Evolutionary conservation across 2,797 vertebrate species (phyloP).

Genomic region (Kryptopterus vitreolus): DNA sequence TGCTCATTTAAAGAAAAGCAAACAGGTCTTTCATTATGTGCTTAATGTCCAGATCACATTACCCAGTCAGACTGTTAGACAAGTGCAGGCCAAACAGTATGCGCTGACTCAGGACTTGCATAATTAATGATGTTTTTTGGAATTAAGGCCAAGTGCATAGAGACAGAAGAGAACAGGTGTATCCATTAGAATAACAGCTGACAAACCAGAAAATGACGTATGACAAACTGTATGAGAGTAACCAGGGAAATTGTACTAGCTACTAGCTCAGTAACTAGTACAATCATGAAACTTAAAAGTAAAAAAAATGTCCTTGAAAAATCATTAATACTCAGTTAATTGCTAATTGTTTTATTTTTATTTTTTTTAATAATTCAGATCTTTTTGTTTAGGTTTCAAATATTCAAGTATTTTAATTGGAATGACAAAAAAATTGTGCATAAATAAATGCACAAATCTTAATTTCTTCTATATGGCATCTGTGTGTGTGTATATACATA

Average conservation of each 20-base stretch:
- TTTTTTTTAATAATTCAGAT: not conserved
- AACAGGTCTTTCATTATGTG: constrained; percentile 31
- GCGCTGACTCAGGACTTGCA: constrained; percentile 13
- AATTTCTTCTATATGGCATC: too few species aligned
- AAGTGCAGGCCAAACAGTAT: constrained; percentile 20
- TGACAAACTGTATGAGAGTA: not conserved
- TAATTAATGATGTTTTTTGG: constrained; percentile 37
- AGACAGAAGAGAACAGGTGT: constrained; percentile 6
- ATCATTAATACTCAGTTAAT: not conserved
- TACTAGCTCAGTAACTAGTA: not conserved
- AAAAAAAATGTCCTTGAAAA: not conserved
- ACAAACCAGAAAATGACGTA: constrained; percentile 1
- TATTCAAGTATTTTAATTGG: too few species aligned
- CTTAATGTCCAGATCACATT: constrained; percentile 28
- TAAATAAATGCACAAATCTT: too few species aligned
- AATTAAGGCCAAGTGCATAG: constrained; percentile 18
- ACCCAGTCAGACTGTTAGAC: constrained; percentile 12
- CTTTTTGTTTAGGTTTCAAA: not conserved
- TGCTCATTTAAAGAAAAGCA: constrained; percentile 19
- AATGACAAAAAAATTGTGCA: too few species aligned
- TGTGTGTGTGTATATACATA: too few species aligned
- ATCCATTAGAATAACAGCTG: not conserved
- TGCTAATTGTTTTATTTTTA: not conserved
- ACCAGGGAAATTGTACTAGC: not conserved
- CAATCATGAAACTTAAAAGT: not conserved